Base-by-base conservation (phyloP, 1,140 invertebrate species). In the Hermetia illucens region DNA sequence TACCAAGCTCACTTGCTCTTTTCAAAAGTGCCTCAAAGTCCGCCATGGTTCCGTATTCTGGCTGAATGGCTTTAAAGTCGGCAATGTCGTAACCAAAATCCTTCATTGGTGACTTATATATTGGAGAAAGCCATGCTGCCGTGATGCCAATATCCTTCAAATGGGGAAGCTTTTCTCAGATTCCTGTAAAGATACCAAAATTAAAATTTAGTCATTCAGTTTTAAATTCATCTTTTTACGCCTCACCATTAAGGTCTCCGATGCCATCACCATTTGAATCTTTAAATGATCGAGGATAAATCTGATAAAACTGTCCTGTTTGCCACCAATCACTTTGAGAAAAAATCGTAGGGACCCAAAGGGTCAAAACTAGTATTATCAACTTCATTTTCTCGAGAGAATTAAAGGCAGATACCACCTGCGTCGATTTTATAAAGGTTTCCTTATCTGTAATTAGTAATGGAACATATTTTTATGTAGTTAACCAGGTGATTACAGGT, bases 11-110 rank as follows among this genome's bases (percentile, higher is more conserved):
- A 44, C 79, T 70, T 3, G 76, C 73, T 33, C 58, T 62, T 10
- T 61, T 58, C 0, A 79, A 47, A 31, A 91, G 57, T 5, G 63
- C 46, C 30, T 77, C 66, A 35, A 91, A 79, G 49, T 87, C 77
- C 27, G 71, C 64, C 58, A 84, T 69, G 3, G 69, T 77, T 2
- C 85, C 86, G 43, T 79, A 80, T 30, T 71, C 63, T 1, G 71
- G 56, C 46, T 85, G 72, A n/a, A 91, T 69, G 4, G 70, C 59
- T 36, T 64, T 74, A 50, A 83, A 88, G 53, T 88, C 71, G n/a
- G 72, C 67, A 39, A 86, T 74, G 49, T 84, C 82, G 45, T 82
- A 81, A 5, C 79, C 79, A 44, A 72, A 71, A 61, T 83, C 78
- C 2, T 70, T 65, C 67, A 77, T 74, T 0, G 75, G 75, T 0